Conservation (phyloP, 2,113 vertebrate genomes). For the Pteronura brasiliensis region DNA sequence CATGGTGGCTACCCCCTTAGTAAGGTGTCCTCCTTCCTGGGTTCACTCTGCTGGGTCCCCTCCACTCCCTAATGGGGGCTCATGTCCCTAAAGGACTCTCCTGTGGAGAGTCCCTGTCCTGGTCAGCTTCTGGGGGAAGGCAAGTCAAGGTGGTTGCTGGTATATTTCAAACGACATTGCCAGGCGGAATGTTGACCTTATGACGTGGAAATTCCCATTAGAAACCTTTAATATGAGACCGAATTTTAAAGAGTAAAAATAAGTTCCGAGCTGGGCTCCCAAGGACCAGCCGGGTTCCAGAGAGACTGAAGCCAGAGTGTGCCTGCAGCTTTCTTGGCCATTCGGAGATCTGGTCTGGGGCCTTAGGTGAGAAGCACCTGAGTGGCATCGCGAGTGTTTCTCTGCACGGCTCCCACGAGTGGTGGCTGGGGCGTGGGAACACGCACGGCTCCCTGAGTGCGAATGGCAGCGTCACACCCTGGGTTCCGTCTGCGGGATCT, state of each 20-base stretch:
- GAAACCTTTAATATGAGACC: not conserved
- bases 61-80: not conserved
- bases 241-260: not conserved
- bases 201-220: not conserved
- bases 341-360: not conserved
- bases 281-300: not conserved
- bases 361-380: fast-evolving
- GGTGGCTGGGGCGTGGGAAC: not conserved
- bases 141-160: no score
- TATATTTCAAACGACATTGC: no score
- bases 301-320: not conserved
- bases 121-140: fast-evolving
- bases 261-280: not conserved
- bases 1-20: no score
- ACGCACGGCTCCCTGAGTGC: not conserved
- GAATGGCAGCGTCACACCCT: not conserved
- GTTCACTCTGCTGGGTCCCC: fast-evolving
- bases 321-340: not conserved
- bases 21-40: not conserved
- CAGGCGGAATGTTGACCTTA: not conserved
- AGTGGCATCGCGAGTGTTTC: fast-evolving
- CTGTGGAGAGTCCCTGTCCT: not conserved
- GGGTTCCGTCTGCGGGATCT: not conserved
- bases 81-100: fast-evolving
- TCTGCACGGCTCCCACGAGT: not conserved